These are phyloP conservation scores for Lamprotornis superbus DNA, from an alignment of 2,113 vertebrate species.

Conservation along the genomic window DNA sequence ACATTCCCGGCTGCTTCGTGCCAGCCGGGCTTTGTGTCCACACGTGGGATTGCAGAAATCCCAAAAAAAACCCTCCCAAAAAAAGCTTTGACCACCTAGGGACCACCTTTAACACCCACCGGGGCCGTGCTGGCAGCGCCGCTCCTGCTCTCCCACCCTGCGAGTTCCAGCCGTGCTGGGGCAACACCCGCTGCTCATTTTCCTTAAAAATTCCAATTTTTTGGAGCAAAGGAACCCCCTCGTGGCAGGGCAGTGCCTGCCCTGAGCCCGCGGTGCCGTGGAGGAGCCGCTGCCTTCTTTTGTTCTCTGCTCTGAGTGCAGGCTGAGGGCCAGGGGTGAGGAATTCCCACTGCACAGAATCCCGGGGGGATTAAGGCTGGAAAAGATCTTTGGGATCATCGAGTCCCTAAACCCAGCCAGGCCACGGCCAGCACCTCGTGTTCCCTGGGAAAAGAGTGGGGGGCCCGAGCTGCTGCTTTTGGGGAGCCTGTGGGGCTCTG, in stretches of 20 bases:
- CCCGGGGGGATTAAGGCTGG: background rate
- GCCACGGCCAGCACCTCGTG: background rate
- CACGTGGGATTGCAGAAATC: background rate
- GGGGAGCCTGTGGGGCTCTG: background rate
- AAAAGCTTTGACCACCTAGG: accelerated
- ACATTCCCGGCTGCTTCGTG: background rate
- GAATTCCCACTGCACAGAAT: too few relatives aligned
- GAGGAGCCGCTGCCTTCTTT: constrained; percentile 6
- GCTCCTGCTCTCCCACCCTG: background rate
- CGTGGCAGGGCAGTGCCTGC: background rate
- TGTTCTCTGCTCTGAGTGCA: background rate
- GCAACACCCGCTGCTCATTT: accelerated
- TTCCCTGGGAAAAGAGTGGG: background rate
- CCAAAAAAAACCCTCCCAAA: background rate
- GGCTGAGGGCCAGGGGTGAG: background rate
- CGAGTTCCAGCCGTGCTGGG: accelerated
- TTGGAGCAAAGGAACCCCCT: background rate
- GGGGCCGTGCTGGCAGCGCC: accelerated
- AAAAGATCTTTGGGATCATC: background rate
- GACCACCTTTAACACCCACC: accelerated
- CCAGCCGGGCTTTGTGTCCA: background rate
- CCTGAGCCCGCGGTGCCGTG: background rate
- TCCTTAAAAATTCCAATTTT: background rate
- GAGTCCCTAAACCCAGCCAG: background rate
- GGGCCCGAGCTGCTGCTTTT: background rate